Base-by-base conservation (phyloP, 1,140 invertebrate species). In the Himalopsyche phryganea region DNA sequence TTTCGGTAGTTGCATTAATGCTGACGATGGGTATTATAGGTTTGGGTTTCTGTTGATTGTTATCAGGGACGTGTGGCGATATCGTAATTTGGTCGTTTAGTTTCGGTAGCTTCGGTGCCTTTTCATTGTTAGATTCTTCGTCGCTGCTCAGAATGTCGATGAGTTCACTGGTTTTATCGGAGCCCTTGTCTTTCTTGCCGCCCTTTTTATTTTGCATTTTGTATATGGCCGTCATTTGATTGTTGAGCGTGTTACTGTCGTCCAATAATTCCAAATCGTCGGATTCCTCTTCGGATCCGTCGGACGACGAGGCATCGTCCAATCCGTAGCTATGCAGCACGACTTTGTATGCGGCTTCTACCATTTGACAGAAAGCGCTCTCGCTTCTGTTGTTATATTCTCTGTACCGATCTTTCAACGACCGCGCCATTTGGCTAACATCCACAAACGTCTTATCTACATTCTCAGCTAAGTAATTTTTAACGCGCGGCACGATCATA, bases 351-450 rank as follows among this genome's bases (percentile, higher is more conserved):
- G 81, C 77, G 73, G 66, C 64, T 70, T 77, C 84, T 60, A 90
- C 86, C 69, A 83, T 73, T 52, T 78, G 73, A 67, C 81, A 80
- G 69, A 90, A 90, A 18, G 84, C 80, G 44, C 71, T 78, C 45
- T 83, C 78, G 70, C 87, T 88, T 66, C 82, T 85, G 66, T 80
- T 81, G 45, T 76, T 79, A 71, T 90, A 90, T 64, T 90, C 87
- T 14, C 80, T 78, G 71, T 86, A 88, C 63, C 81, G 80, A 66
- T 79, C 81, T 76, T 85, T 85, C 23, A 90, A 77, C 63, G 81
- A 77, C 68, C 85, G 83, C 63, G 86, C 84, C 86, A 90, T 88
- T 68, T 84, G 81, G 64, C 83, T 81, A 23, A 88, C 82, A 80
- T 89, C 85, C 50, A 89, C 81, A 63, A 83, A 87, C 1, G 83